Evolutionary conservation across 2,113 vertebrate genomes (phyloP), one percentile per base, ranked within the genome.

Genomic region (Pitta sordida): DNA sequence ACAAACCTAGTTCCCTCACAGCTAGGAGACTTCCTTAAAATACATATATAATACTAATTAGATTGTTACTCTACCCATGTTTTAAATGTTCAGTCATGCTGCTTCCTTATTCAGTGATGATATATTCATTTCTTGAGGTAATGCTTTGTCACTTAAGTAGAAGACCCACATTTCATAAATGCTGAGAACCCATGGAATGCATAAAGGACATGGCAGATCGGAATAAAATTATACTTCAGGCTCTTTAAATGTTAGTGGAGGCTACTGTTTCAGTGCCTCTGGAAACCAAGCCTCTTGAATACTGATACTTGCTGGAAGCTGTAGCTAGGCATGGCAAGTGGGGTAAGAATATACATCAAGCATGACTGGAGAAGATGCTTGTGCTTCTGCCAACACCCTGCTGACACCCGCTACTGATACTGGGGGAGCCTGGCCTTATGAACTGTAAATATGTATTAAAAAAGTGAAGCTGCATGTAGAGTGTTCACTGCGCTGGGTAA

Each of bases 271-370:
- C 92, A 93, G 70, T 0, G 3, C 46, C 37, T 96, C 78, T 94
- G 89, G 74, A 94, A 95, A 93, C 70, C 74, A 90, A 84, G 84
- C 70, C 78, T 51, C 81, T 92, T 87, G 84, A 87, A 95, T 94
- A 77, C 70, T 89, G 91, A 87, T 92, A 76, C 73, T 69, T 79
- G 83, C 74, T 73, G 62, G 92, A 86, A 87, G 70, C 78, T 95
- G 46, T 85, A 81, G 62, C 67, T n/a, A 58, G 84, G 37, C 92
- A 82, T 53, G 78, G 89, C 84, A 93, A 85, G 89, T 7, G 7
- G 77, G 18, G 58, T 62, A 76, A 87, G 93, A 83, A 92, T 88
- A 88, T 90, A 86, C 48, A 74, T 88, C 78, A 90, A 49, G 58
- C 58, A 15, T 60, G 65, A 58, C 0, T 73, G 63, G 67, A 91